Base-by-base conservation (phyloP, 35 echinoderm and acorn worm genomes). In the Hemicentrotus pulcherrimus region DNA sequence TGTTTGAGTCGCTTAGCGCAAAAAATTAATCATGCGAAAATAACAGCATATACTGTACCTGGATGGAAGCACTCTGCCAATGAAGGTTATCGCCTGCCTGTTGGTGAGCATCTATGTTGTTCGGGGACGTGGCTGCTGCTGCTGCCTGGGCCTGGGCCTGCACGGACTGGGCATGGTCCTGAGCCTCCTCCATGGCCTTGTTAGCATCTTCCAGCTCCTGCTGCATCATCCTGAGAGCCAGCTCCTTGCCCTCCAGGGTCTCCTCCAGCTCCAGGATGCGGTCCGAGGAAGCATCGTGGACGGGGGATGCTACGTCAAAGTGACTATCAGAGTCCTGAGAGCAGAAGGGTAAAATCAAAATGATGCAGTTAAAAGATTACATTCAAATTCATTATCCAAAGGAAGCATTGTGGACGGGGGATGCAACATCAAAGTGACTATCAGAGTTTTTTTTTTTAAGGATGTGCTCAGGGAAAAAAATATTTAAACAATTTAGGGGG, bases 301-400 rank as follows among this genome's bases (percentile, higher is more conserved):
- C 94, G 19, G 96, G 91, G 33, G 95, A 94, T 30, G 94, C 94
- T 19, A 99, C 95, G 94, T 99, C 98, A 31, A 97, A 86, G 55
- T 96, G 96, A 87, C 96, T 95, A 65, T 99, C 98, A 58, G 98
- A 97, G 48, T 99, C 98, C 98, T 99, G n/a, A n/a, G n/a, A n/a
- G 90, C 24, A 93, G 18, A 6, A 92, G 58, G 4, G 24, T 13
- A 85, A 91, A 70, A n/a, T n/a, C n/a, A n/a, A n/a, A n/a, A n/a
- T n/a, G 35, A 41, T 41, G 35, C 3, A n/a, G n/a, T 41, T 41
- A 41, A 41, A 41, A 1, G 35, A 41, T 41, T 41, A 41, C 35
- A 41, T 41, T 41, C 35, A 41, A n/a, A 41, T 41, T 41, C 35
- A 41, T 41, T 41, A 0, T 41, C 35, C 35, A 41, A 0, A 1